These are phyloP conservation scores for Anagrus nilaparvatae DNA, from an alignment of 1,140 invertebrate genomes.

Conservation along the genomic window DNA sequence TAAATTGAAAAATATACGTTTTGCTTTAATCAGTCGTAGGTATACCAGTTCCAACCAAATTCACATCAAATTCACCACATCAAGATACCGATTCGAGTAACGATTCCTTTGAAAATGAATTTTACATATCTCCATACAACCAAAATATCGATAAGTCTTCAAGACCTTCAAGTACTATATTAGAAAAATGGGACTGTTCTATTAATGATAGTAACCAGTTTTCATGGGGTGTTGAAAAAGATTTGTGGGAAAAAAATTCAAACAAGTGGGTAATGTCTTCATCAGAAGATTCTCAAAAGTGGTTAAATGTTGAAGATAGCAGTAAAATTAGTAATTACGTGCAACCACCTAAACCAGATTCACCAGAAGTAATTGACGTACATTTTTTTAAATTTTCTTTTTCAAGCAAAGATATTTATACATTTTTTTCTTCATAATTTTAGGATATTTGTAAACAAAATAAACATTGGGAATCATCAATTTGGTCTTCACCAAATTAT, in stretches of 20 bases:
- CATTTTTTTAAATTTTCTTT: slow-evolving; percentile 2
- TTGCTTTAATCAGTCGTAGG: slow-evolving; percentile 25
- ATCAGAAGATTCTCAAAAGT: slow-evolving; percentile 22
- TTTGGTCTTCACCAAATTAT: slow-evolving; percentile 35
- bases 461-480: slow-evolving; percentile 31
- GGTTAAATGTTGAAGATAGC: slow-evolving; percentile 24
- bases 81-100: slow-evolving; percentile 35
- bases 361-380: slow-evolving; percentile 21
- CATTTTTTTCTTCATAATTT: slow-evolving; percentile 7
- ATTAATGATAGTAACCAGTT: slow-evolving; percentile 11
- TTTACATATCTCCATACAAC: slow-evolving; percentile 13
- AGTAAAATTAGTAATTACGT: slow-evolving; percentile 19
- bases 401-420: slow-evolving; percentile 5
- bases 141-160: slow-evolving; percentile 19
- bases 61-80: slow-evolving; percentile 21
- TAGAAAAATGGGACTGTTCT: slow-evolving; percentile 24
- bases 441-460: slow-evolving; percentile 15
- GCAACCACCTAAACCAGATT: slow-evolving; percentile 30
- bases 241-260: slow-evolving; percentile 20
- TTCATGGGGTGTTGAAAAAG: slow-evolving; percentile 25
- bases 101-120: slow-evolving; percentile 34
- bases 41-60: slow-evolving; percentile 26
- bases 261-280: slow-evolving; percentile 23
- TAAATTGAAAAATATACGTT: neutral
- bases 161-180: too few relatives aligned